Evolutionary conservation across 2,888 invertebrate genomes (phyloP), one percentile per base, ranked within the genome.

Genomic region (Philhelius pedissequus): DNA sequence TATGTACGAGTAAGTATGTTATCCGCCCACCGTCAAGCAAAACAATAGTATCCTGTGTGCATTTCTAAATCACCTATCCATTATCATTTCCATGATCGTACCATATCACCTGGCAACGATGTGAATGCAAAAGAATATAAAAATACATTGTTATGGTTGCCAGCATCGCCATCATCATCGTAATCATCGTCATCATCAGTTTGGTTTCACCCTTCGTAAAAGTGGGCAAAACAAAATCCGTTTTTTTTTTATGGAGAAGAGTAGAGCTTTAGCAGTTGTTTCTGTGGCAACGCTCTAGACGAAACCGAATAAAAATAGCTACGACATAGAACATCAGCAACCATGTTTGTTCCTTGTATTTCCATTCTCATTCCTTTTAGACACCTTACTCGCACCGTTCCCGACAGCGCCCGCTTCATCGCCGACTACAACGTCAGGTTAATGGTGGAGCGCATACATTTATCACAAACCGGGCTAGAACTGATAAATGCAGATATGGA

Each of bases 71-170:
- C 54, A 60, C 43, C 62, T 56, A 11, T 22, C 54, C 27, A 48
- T 13, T 54, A 73, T 83, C 62, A 64, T 64, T 78, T 70, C 35
- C 60, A 75, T 78, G 30, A 83, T 83, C 80, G 75, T 80, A 62
- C 68, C 64, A 71, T 68, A 79, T 80, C 80, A 68, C 84, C 84
- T 83, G 83, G 83, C 83, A 83, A 83, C 70, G 78, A 66, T 60
- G 69, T 54, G 54, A 45, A 75, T 76, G 75, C 52, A 66, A 38
- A 71, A 68, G 66, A 52, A 60, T 80, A 80, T 48, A 66, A 60
- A 71, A 79, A 80, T 68, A 80, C 79, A 75, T 71, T 84, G 84
- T 80, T 84, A 84, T 84, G 75, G 75, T 80, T 71, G 71, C 75
- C 60, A 75, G 38, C 71, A 71, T 48, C 79, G 56, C 9, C 15